Evolutionary conservation across 2,113 vertebrate species (phyloP), one percentile per base, ranked within the genome.

Genomic region (Mola mola): DNA sequence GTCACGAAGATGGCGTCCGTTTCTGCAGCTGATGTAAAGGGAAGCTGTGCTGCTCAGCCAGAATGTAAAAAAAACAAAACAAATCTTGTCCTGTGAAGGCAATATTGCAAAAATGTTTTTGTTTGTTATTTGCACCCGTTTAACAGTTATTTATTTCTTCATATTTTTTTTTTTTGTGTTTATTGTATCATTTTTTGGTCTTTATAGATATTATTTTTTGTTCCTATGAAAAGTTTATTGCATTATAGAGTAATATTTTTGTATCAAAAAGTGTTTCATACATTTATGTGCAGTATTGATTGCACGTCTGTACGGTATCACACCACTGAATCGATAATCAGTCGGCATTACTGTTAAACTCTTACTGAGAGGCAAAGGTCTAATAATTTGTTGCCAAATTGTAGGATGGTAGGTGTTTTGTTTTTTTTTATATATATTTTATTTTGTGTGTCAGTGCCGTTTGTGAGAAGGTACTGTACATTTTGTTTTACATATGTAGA

Each of bases 231-330:
- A 84, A 77, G 86, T 78, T 61, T 44, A 91, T 93, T 93, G 93
- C 93, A 89, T 95, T 93, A 93, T 93, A 93, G 91, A 95, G 91
- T 93, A 93, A 93, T 97, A 96, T 97, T 98, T 98, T 98, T 98
- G 94, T 98, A 98, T 93, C 94, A 90, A 88, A 95, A 94, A 94
- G 93, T 94, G 92, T 95, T 91, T 96, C 92, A 91, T 95, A 93
- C 92, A 89, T 93, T 94, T 94, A 95, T 94, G 95, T 98, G 94
- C 93, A 94, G 91, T 90, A 91, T 94, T 93, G 92, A 92, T 91
- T 92, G 93, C 93, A 95, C 93, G 92, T 74, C 82, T 92, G 90
- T 93, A 93, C 92, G 90, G 88, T 92, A 90, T 92, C 71, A 71
- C 59, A 92, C 72, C 53, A 65, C 78, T 78, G 51, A 71, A 81